These are phyloP conservation scores for Phalera bucephala DNA, from an alignment of 2,888 invertebrate genomes.

Conservation along the genomic window DNA sequence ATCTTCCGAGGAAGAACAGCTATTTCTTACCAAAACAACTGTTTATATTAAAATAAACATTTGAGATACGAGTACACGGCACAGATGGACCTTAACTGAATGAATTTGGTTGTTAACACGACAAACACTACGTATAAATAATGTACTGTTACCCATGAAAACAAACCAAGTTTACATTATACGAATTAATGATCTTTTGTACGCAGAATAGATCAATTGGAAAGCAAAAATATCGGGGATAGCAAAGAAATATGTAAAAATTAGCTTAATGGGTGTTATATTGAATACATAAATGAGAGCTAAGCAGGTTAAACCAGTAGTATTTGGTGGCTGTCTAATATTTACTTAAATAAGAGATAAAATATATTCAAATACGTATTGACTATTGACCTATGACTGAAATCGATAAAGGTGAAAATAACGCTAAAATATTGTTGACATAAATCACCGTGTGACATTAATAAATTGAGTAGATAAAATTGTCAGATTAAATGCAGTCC, in stretches of 20 bases:
- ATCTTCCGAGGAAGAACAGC: no score
- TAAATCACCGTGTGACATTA: slow-evolving; percentile 20
- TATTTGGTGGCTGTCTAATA: slow-evolving; percentile 21
- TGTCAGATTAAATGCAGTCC: slow-evolving; percentile 8
- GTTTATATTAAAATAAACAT: not conserved
- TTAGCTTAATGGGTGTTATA: slow-evolving; percentile 25
- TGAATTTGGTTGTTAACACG: not conserved
- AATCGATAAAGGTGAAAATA: slow-evolving; percentile 28
- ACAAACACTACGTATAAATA: not conserved
- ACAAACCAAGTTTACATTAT: not conserved
- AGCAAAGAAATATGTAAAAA: slow-evolving; percentile 24
- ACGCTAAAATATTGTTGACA: slow-evolving; percentile 19
- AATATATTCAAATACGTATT: slow-evolving; percentile 41
- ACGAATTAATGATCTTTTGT: not conserved
- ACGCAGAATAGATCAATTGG: not conserved
- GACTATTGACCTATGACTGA: slow-evolving; percentile 43
- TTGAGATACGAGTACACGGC: not conserved
- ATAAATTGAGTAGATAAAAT: slow-evolving; percentile 16
- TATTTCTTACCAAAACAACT: not conserved
- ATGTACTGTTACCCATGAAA: not conserved
- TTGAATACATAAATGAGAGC: slow-evolving; percentile 32
- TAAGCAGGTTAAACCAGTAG: slow-evolving; percentile 43
- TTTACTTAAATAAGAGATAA: slow-evolving; percentile 41
- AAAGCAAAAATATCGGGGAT: slow-evolving; percentile 13
- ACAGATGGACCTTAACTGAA: not conserved